Evolutionary conservation across 1,140 invertebrate species (phyloP).

Genomic region (Campodea augens): DNA sequence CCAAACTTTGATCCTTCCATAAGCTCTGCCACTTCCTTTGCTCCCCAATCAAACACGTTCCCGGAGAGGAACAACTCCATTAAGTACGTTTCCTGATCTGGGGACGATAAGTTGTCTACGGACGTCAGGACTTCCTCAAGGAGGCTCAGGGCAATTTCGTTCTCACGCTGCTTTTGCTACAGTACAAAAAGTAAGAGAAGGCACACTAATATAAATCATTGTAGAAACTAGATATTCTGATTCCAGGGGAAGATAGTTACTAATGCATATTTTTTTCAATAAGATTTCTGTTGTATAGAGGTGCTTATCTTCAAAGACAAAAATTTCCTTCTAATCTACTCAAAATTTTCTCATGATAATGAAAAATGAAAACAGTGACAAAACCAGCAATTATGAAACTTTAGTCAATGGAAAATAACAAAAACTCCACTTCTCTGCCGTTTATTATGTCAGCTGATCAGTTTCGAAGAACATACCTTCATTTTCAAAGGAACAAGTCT

Average conservation of each 20-base stretch:
- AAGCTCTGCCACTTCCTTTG: conserved; percentile 63
- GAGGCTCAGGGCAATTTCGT: conserved; percentile 36
- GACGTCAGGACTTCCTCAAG: conserved; percentile 28
- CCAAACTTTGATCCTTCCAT: conserved; percentile 57
- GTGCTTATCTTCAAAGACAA: too few species aligned
- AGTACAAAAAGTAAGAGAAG: conserved; percentile 11
- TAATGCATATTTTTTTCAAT: conserved; percentile 5
- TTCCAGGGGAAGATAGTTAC: not conserved
- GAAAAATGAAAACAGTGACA: too few species aligned
- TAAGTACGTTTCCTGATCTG: conserved; percentile 33
- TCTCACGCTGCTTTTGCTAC: conserved; percentile 46
- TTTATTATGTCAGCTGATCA: too few species aligned
- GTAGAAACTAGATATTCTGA: not conserved
- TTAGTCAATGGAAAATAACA: too few species aligned
- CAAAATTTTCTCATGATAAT: too few species aligned
- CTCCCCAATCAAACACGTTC: conserved; percentile 96
- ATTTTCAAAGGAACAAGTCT: too few species aligned
- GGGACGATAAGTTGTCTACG: conserved; percentile 32
- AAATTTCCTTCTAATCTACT: too few species aligned
- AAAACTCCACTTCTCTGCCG: too few species aligned
- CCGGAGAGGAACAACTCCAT: conserved; percentile 44
- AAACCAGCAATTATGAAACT: too few species aligned
- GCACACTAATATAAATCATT: conserved; percentile 4
- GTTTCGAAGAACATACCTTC: too few species aligned
- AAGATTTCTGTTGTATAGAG: too few species aligned